Evolutionary conservation across 2,113 vertebrate species (phyloP), one percentile per base, ranked within the genome.

Genomic region (Brachypodius melanocephalos): DNA sequence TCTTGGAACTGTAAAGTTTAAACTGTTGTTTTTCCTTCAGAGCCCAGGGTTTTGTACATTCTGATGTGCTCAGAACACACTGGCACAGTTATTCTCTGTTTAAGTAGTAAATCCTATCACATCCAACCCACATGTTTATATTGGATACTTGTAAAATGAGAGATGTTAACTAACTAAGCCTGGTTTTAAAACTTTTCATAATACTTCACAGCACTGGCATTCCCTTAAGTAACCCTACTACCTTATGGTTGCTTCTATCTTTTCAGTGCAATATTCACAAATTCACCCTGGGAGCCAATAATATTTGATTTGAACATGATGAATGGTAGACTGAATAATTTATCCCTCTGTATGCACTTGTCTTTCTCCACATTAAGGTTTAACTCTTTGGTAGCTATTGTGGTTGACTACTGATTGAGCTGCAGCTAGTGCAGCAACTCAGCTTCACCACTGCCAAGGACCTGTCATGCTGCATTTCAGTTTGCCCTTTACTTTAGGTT

Each of bases 21-120:
- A 95, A 71, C 6, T 34, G 14, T 26, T 54, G 8, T 4, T 86
- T 88, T 81, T 88, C 24, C 38, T 83, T n/a, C 7, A 2, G 72
- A 95, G 68, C 29, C 48, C 21, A 59, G 20, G 65, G 51, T 83
- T 90, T 77, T 86, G 46, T 80, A 77, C 29, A 28, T 51, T 51
- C 74, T 80, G 68, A 95, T 74, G n/a, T 80, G 59, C 32, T 77
- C 61, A 52, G 73, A 85, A 74, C 67, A 88, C 59, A 77, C 34
- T 59, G 90, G 76, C 83, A 86, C 32, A 71, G 38, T 81, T 93
- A 80, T 25, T 88, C 59, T 86, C 72, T 86, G 68, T 66, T 74
- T 90, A 88, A 91, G 85, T 26, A 90, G 66, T 42, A 95, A 95
- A 96, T 88, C 71, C 82, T 90, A 71, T 86, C 85, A 77, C 26